Evolutionary conservation across 1,140 invertebrate genomes (phyloP).

Genomic region (Apocrypta bakeri): DNA sequence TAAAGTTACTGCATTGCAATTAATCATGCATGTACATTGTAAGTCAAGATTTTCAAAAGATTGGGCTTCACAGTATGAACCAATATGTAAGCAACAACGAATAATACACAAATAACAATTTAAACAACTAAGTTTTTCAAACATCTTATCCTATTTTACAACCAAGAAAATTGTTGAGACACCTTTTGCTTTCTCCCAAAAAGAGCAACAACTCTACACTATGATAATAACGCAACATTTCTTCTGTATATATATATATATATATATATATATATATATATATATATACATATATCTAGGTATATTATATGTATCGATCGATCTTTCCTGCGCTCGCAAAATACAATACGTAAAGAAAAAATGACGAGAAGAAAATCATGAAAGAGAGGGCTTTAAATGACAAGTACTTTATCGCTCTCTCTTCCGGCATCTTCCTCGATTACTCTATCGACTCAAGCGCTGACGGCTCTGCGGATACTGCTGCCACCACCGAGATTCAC

Average conservation of each 20-base stretch:
- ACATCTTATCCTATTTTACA: slow-evolving; percentile 5
- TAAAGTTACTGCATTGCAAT: not conserved
- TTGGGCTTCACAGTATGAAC: not conserved
- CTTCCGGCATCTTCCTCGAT: not conserved
- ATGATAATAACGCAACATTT: not conserved
- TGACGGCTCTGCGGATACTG: slow-evolving; percentile 48
- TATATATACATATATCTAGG: not conserved
- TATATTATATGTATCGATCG: slow-evolving; percentile 22
- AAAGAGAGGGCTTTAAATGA: slow-evolving; percentile 24
- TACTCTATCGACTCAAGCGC: slow-evolving; percentile 32
- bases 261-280: not conserved
- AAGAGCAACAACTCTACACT: slow-evolving; percentile 7
- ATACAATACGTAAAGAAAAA: slow-evolving; percentile 19
- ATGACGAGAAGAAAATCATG: slow-evolving; percentile 10
- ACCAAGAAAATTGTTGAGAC: slow-evolving; percentile 8
- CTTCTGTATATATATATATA: not conserved
- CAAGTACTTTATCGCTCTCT: not conserved
- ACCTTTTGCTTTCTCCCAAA: not conserved
- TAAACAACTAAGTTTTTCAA: not conserved
- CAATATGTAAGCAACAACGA: too few species aligned
- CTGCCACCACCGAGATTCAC: slow-evolving; percentile 39
- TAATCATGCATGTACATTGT: not conserved
- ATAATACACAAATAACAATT: not conserved
- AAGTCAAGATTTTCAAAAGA: not conserved
- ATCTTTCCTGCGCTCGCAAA: slow-evolving; percentile 19